phyloP scores from a whole-genome alignment of 2,888 invertebrate genomes.

The Caenorhabditis virilis region DNA sequence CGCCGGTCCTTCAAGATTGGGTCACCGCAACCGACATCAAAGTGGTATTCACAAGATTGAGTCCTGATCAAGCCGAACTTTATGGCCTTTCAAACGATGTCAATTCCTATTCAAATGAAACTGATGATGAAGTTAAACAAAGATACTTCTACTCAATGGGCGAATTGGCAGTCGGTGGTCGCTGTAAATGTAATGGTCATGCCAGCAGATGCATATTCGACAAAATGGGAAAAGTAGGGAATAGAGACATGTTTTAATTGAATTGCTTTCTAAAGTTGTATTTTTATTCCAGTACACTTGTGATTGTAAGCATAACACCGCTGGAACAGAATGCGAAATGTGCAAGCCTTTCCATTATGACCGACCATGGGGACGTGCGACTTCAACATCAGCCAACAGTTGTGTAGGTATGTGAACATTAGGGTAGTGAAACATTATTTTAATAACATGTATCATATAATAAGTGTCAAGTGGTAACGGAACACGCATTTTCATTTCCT shows the following conservation, averaged over 20 bases:
- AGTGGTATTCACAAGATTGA: constrained; percentile 86
- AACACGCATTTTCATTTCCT: too few species aligned
- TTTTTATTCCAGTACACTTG: constrained; percentile 77
- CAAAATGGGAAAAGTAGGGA: constrained; percentile 73
- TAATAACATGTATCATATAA: too few species aligned
- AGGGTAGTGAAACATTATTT: too few species aligned
- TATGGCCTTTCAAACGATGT: constrained; percentile 62
- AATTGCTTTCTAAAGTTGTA: not conserved
- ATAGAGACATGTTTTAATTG: not conserved
- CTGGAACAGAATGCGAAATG: constrained; percentile 91
- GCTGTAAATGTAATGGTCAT: constrained; percentile 99
- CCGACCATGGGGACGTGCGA: constrained; percentile 96
- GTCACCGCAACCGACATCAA: constrained; percentile 96
- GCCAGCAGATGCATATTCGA: constrained; percentile 81
- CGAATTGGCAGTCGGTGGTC: constrained; percentile 95
- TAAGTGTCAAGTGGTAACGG: too few species aligned
- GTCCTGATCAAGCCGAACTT: constrained; percentile 64
- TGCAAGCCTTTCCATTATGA: constrained; percentile 99
- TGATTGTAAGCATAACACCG: constrained; percentile 98
- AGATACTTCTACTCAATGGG: constrained; percentile 85
- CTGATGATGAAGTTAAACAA: constrained; percentile 50
- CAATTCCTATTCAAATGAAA: constrained; percentile 43
- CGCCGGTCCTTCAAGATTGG: constrained; percentile 92
- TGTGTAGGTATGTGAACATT: constrained; percentile 97
- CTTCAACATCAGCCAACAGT: constrained; percentile 91